Evolutionary conservation across 2,113 vertebrate species (phyloP).

Genomic region (Hiodon tergisus): DNA sequence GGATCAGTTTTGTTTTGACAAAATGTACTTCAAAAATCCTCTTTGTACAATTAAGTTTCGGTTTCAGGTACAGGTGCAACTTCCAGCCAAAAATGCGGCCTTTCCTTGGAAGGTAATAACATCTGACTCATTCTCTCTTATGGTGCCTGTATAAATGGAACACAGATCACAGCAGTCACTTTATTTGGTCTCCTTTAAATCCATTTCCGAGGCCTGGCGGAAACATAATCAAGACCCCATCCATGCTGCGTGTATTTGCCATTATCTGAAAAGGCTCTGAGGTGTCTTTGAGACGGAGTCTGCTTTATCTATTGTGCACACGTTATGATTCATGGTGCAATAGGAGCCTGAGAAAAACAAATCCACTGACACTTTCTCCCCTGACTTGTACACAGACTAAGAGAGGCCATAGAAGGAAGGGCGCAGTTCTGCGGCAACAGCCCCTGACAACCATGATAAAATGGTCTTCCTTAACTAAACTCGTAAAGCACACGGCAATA

Average conservation of each 20-base stretch:
- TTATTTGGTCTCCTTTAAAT: slow-evolving; percentile 10
- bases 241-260: slow-evolving; percentile 22
- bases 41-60: no score
- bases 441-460: slow-evolving; percentile 94
- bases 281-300: slow-evolving; percentile 28
- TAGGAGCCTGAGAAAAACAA: slow-evolving; percentile 63
- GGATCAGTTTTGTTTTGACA: no score
- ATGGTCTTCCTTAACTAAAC: slow-evolving; percentile 99
- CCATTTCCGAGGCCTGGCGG: not conserved
- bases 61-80: no score
- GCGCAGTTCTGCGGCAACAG: slow-evolving; percentile 62
- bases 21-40: no score
- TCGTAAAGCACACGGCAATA: slow-evolving; percentile 98
- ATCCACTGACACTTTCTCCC: slow-evolving; percentile 59
- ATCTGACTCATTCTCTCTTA: no score
- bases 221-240: not conserved
- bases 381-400: slow-evolving; percentile 43
- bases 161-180: not conserved
- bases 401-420: slow-evolving; percentile 66
- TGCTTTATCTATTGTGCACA: slow-evolving; percentile 51
- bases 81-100: no score
- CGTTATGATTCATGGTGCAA: slow-evolving; percentile 55
- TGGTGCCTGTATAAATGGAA: no score
- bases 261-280: slow-evolving; percentile 10
- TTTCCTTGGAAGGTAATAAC: no score